These are phyloP conservation scores for Thomomys bottae DNA, from an alignment of 2,113 vertebrate species.

Conservation along the genomic window DNA sequence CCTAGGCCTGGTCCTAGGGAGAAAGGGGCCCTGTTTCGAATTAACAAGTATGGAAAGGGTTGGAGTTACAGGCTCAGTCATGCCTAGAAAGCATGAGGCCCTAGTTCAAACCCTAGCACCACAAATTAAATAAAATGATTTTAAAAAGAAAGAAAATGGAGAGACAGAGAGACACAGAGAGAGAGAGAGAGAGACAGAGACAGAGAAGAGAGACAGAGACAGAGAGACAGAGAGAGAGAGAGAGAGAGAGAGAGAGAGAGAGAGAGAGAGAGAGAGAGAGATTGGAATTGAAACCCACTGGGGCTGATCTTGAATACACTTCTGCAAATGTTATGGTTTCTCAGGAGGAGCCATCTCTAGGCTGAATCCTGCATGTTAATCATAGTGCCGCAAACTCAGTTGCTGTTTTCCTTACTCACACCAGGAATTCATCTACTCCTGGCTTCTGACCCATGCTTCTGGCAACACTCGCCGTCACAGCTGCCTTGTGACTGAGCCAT, in stretches of 20 bases:
- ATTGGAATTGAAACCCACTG: background rate
- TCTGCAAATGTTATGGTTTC: conserved; percentile 31
- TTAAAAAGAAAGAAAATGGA: too few species aligned
- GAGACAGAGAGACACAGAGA: background rate
- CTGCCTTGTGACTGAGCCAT: conserved; percentile 52
- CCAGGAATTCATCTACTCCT: conserved; percentile 32
- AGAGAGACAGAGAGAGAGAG: background rate
- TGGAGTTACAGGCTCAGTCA: too few species aligned
- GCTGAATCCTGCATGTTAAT: conserved; percentile 12
- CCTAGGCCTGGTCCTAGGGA: too few species aligned
- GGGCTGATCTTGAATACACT: background rate
- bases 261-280: background rate
- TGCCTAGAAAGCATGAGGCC: too few species aligned
- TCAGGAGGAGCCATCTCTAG: background rate
- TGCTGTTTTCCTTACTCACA: conserved; percentile 44
- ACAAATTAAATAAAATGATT: too few species aligned
- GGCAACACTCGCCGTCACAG: conserved; percentile 29
- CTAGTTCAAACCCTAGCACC: too few species aligned
- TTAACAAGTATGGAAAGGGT: too few species aligned
- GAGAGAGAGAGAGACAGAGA: background rate
- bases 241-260: background rate
- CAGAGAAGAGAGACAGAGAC: background rate
- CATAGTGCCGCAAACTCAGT: conserved; percentile 43
- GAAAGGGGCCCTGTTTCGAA: too few species aligned
- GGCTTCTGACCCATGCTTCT: conserved; percentile 12